Conservation (phyloP, 2,113 vertebrate genomes). For the Ibidorhyncha struthersii region DNA sequence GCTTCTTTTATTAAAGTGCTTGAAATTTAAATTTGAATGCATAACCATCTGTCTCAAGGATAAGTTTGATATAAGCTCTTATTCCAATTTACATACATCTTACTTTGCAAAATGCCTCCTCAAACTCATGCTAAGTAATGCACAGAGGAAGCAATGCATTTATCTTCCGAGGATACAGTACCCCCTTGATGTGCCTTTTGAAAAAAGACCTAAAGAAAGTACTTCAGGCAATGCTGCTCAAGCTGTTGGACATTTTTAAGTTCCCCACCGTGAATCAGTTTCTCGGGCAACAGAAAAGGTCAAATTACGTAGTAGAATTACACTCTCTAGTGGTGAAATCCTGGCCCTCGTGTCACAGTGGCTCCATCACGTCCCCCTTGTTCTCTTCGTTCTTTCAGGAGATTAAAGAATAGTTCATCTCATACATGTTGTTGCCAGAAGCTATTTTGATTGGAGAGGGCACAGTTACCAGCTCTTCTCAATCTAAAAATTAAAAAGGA, state of each 20-base stretch:
- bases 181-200: background rate
- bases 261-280: background rate
- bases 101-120: slow-evolving; percentile 4
- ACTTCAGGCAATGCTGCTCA: background rate
- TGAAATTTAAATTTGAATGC: slow-evolving; percentile 52
- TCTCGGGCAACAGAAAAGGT: background rate
- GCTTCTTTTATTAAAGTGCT: background rate
- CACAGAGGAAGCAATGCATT: background rate
- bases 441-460: background rate
- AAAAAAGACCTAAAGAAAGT: background rate
- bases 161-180: background rate
- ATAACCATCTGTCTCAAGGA: background rate
- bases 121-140: background rate
- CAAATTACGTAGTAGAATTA: background rate
- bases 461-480: background rate
- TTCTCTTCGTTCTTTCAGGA: background rate
- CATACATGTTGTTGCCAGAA: background rate
- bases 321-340: slow-evolving; percentile 26
- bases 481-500: background rate
- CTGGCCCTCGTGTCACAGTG: background rate
- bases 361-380: background rate
- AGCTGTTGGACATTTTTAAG: background rate
- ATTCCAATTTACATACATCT: background rate
- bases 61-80: background rate
- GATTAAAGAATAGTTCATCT: background rate